Evolutionary conservation across 64 coral and sea anemone species (phyloP), one percentile per base, ranked within the genome.

Genomic region (Pocillopora verrucosa): DNA sequence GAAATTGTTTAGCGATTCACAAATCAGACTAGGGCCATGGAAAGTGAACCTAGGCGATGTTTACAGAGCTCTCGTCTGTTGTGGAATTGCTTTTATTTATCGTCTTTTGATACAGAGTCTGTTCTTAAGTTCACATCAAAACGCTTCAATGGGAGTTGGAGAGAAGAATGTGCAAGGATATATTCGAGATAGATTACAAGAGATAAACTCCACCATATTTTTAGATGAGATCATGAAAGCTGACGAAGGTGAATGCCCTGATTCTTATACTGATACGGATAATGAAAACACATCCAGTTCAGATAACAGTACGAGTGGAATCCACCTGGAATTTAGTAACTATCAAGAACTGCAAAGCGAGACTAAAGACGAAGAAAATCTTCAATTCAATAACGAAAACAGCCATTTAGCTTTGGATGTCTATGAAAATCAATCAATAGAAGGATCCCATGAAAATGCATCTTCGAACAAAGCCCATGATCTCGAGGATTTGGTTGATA

Each of bases 61-160:
- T n/a, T 80, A 88, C 10, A 87, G 86, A 78, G 91, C 63, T 37
- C 19, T 61, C 30, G 5, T 92, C 1, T 64, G 91, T 77, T 61
- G 85, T 81, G 67, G 69, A 62, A 75, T 92, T 63, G 74, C 77
- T 10, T 92, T 92, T 57, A 10, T 22, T 36, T 37, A 88, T 56
- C 85, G 91, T 63, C 76, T 92, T 75, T 65, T 88, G 14, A 25
- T 92, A 16, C 67, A 92, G 24, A 15, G 60, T n/a, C 20, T 92
- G 13, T 88, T 92, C 59, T 45, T 78, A 61, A 81, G 75, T 60
- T 88, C 91, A 22, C 16, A 73, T 56, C 56, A 75, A 57, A 82
- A 82, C 60, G 26, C 20, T 16, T 30, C 56, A n/a, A 69, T 89
- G 22, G 15, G 34, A 5, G 13, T 14, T 10, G 38, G 59, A 38